Conservation (phyloP, 1,140 invertebrate species). For the Heliconius himera region DNA sequence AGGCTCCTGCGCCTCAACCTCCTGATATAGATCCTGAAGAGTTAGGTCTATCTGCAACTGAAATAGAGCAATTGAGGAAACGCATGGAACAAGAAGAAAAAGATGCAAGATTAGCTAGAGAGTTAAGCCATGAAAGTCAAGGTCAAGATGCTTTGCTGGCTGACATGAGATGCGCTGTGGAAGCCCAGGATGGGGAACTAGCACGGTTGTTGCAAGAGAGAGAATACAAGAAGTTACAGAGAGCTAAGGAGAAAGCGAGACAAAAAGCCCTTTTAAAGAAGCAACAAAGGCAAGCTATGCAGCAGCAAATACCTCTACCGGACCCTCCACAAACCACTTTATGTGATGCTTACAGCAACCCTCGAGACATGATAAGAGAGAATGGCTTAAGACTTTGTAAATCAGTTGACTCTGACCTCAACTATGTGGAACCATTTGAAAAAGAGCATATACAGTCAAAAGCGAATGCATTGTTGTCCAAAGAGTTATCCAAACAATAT, state of each 20-base stretch:
- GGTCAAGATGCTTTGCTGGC: constrained; percentile 84
- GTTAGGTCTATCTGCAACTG: constrained; percentile 81
- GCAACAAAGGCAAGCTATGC: constrained; percentile 63
- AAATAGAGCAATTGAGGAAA: constrained; percentile 82
- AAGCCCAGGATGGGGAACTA: constrained; percentile 95
- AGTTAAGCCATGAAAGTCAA: constrained; percentile 84
- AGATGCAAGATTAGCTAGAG: constrained; percentile 83
- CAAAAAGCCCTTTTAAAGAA: constrained; percentile 74
- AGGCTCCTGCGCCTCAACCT: constrained; percentile 43
- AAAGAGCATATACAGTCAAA: constrained; percentile 75
- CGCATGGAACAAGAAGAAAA: constrained; percentile 84
- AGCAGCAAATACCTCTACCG: constrained; percentile 48
- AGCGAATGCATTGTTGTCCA: constrained; percentile 69
- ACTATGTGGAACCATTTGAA: constrained; percentile 78
- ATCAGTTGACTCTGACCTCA: constrained; percentile 75
- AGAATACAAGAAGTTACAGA: constrained; percentile 79
- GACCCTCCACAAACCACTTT: constrained; percentile 57
- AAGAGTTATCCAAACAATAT: constrained; percentile 70
- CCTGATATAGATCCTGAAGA: constrained; percentile 74
- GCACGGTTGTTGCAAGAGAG: constrained; percentile 94
- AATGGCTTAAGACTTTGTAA: constrained; percentile 68
- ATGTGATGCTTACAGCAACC: constrained; percentile 76
- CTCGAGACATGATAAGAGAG: constrained; percentile 67
- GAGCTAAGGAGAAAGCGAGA: constrained; percentile 74
- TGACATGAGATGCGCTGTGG: constrained; percentile 90